These are phyloP conservation scores for Tragelaphus strepsiceros DNA, from an alignment of 2,113 vertebrate genomes.

Conservation along the genomic window DNA sequence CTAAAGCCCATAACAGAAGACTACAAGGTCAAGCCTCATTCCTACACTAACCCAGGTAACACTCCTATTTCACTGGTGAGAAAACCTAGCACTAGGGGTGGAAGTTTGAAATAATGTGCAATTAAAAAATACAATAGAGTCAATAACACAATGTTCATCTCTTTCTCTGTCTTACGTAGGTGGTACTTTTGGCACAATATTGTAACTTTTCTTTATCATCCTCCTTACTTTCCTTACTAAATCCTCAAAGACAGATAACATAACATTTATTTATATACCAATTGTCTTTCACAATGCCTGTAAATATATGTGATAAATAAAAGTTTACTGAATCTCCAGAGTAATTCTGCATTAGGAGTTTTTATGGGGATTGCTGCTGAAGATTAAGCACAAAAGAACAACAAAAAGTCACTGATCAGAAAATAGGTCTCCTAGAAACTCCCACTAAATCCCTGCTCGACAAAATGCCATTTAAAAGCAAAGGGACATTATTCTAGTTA, in stretches of 20 bases:
- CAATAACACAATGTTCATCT: background rate
- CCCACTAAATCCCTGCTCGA: background rate
- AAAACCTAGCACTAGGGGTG: background rate
- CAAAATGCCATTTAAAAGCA: background rate
- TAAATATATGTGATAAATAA: background rate
- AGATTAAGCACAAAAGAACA: background rate
- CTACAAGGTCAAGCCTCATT: background rate
- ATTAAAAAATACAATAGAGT: background rate
- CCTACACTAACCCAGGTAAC: background rate
- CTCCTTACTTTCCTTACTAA: background rate
- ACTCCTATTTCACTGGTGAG: background rate
- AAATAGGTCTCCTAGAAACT: background rate
- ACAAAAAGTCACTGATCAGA: background rate
- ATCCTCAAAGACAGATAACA: background rate
- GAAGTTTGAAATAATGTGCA: background rate
- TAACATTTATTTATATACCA: background rate
- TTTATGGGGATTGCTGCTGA: background rate
- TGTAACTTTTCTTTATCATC: background rate
- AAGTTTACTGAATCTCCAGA: background rate
- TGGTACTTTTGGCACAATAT: background rate
- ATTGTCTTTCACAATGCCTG: background rate
- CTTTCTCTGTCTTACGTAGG: background rate
- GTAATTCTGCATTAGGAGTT: background rate
- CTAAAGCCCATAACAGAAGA: background rate
- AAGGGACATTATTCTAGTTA: background rate